Percentiles rank a stretch among this genome's conserved stretches.
Evolutionary conservation across 2,888 invertebrate species (phyloP).

Genomic region (Amblyjoppa proteus): DNA sequence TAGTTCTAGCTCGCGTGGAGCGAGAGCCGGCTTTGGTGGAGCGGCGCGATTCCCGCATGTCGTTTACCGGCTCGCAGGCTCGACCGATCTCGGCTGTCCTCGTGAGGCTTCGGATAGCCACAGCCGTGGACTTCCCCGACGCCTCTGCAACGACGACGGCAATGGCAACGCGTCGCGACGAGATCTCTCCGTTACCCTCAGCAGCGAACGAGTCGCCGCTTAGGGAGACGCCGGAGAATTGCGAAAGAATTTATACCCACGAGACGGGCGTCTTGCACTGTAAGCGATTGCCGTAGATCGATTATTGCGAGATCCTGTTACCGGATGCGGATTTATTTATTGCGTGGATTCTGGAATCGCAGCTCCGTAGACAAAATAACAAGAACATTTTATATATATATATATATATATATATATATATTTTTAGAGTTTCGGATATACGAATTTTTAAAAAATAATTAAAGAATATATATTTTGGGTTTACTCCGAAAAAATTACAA

Average conservation of each 20-base stretch:
- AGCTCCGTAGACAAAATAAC: no score
- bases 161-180: constrained; percentile 34
- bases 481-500: no score
- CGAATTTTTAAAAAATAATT: background rate
- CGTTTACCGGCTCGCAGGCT: constrained; percentile 70
- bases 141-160: constrained; percentile 29
- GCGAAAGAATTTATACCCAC: background rate
- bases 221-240: background rate
- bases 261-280: background rate
- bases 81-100: constrained; percentile 73
- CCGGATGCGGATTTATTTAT: background rate
- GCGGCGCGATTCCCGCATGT: constrained; percentile 69
- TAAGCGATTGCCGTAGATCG: background rate
- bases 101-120: constrained; percentile 66
- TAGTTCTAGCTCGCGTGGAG: constrained; percentile 54
- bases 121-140: constrained; percentile 4
- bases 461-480: no score
- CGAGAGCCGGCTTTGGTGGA: constrained; percentile 61
- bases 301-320: background rate
- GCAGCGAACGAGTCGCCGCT: constrained; percentile 32
- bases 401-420: background rate
- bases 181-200: constrained; percentile 55
- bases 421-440: background rate
- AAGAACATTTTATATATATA: no score
- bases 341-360: background rate